These are phyloP conservation scores for Apaloderma vittatum DNA, from an alignment of 2,113 vertebrate genomes.

Conservation along the genomic window DNA sequence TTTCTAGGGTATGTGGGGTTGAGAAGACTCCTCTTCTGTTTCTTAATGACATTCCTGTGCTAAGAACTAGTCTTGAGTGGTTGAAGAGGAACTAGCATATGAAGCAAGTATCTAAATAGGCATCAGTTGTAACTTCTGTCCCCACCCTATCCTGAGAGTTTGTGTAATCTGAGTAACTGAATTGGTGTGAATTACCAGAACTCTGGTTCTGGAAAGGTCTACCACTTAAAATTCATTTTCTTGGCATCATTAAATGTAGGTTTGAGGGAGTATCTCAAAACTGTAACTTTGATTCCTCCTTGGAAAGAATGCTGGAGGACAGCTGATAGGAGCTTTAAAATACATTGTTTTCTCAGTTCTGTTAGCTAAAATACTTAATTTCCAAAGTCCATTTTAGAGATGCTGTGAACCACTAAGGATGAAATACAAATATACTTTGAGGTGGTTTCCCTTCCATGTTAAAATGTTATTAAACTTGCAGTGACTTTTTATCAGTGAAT, in stretches of 20 bases:
- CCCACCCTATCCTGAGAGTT: not conserved
- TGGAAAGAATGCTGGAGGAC: not conserved
- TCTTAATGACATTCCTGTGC: accelerated
- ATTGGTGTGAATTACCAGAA: not conserved
- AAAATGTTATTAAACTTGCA: not conserved
- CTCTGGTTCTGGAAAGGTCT: not conserved
- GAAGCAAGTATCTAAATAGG: not conserved
- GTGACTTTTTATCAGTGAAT: not conserved
- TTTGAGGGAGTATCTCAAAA: not conserved
- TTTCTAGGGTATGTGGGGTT: not conserved
- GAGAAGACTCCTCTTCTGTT: not conserved
- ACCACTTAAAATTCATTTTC: not conserved
- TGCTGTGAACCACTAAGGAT: not conserved
- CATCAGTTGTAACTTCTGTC: not conserved
- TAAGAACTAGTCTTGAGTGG: not conserved
- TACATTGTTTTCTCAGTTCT: not conserved
- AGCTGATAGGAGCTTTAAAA: not conserved
- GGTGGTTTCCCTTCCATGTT: not conserved
- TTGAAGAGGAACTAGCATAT: not conserved
- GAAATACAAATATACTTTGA: not conserved
- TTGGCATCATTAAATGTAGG: not conserved
- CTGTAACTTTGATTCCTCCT: not conserved
- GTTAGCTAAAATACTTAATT: not conserved
- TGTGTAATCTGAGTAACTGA: not conserved
- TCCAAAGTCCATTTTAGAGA: not conserved